Conservation (phyloP, 2,888 invertebrate species). For the Tinea trinotella region DNA sequence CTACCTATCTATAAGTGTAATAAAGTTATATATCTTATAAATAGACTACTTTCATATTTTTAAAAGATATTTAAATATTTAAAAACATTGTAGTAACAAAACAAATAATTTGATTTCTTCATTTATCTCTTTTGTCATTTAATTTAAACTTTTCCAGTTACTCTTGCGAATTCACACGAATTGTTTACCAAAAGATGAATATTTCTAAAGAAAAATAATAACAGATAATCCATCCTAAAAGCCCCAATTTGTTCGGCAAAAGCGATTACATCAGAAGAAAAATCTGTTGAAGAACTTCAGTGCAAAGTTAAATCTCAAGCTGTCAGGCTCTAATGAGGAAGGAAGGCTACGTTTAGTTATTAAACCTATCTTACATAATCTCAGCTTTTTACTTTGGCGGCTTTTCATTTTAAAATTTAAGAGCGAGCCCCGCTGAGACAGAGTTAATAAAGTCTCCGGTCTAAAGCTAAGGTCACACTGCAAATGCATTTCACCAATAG, state of each 20-base stretch:
- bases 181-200: not conserved
- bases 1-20: too few relatives aligned
- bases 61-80: too few relatives aligned
- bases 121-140: too few relatives aligned
- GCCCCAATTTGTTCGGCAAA: conserved; percentile 2
- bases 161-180: not conserved
- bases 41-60: too few relatives aligned
- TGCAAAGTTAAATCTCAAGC: not conserved
- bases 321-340: conserved; percentile 9
- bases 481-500: too few relatives aligned
- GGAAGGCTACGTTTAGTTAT: conserved; percentile 8
- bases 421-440: conserved; percentile 13
- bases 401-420: conserved; percentile 20
- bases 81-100: too few relatives aligned
- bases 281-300: not conserved
- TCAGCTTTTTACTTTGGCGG: conserved; percentile 18
- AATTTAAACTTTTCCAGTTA: too few relatives aligned
- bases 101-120: too few relatives aligned
- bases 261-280: conserved; percentile 12
- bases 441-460: conserved; percentile 16
- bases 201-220: not conserved
- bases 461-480: not conserved
- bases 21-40: too few relatives aligned
- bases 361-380: conserved; percentile 15
- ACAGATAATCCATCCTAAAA: not conserved